A percentile compares a stretch with the other conserved stretches of the same genome.
Conservation (phyloP, 1,140 invertebrate species). For the Holotrichia oblita region DNA sequence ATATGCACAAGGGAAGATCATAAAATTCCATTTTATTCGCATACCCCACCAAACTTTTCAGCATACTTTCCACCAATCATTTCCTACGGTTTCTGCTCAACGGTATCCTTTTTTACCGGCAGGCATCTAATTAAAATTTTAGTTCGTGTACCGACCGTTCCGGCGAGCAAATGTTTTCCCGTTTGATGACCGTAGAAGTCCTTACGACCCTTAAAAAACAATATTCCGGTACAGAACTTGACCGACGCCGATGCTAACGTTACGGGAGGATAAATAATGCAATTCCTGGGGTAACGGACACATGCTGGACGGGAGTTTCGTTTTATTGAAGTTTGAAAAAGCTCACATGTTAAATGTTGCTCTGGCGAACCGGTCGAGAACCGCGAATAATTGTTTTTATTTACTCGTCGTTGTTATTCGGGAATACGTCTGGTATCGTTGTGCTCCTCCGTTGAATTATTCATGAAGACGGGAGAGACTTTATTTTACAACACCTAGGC, state of each 20-base stretch:
- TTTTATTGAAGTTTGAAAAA: background rate
- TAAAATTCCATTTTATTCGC: background rate
- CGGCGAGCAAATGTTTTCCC: background rate
- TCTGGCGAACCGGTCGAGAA: background rate
- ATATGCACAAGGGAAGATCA: background rate
- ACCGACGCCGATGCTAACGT: background rate
- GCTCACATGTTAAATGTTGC: background rate
- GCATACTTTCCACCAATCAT: background rate
- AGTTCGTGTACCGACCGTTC: background rate
- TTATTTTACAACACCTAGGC: background rate
- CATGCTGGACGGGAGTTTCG: background rate
- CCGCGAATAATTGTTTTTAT: slow-evolving; percentile 1
- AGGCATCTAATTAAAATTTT: slow-evolving; percentile 13
- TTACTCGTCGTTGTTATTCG: background rate
- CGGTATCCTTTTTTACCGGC: background rate
- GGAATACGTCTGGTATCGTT: background rate
- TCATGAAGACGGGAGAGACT: background rate
- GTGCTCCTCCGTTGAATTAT: background rate
- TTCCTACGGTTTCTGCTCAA: background rate
- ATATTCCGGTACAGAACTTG: background rate
- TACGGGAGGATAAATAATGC: background rate
- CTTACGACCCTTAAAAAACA: background rate
- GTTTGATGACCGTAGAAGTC: background rate
- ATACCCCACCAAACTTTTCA: background rate
- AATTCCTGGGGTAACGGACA: background rate